phyloP scores from a whole-genome alignment of 2,888 invertebrate genomes.

The Drosophila kanekoi region DNA sequence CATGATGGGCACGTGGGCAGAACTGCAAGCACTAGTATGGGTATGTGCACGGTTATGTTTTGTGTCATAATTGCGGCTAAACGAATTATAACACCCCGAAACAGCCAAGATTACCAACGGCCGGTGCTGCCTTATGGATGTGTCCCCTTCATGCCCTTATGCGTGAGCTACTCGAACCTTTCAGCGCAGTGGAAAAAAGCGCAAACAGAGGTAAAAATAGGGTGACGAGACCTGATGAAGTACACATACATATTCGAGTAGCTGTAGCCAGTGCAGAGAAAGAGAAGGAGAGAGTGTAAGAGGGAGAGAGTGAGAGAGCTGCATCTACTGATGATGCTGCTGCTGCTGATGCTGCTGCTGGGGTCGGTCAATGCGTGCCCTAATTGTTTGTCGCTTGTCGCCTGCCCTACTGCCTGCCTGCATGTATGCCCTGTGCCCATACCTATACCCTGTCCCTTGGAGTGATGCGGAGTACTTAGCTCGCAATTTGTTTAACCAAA shows the following conservation, averaged over 20 bases:
- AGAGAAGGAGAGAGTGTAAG: neutral
- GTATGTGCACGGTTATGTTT: constrained; percentile 49
- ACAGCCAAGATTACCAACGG: constrained; percentile 43
- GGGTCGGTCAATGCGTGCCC: constrained; percentile 62
- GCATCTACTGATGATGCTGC: constrained; percentile 3
- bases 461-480: constrained; percentile 47
- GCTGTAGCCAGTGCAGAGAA: constrained; percentile 22
- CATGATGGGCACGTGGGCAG: constrained; percentile 66
- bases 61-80: constrained; percentile 82
- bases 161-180: constrained; percentile 70
- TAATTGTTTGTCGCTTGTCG: constrained; percentile 61
- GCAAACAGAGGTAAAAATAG: constrained; percentile 54
- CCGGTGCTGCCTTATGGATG: neutral
- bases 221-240: constrained; percentile 49
- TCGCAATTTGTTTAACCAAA: constrained; percentile 71
- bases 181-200: constrained; percentile 56
- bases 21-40: constrained; percentile 32
- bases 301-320: neutral
- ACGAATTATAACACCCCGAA: constrained; percentile 80
- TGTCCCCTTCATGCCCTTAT: constrained; percentile 26
- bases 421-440: neutral
- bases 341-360: constrained; percentile 14
- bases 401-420: constrained; percentile 1
- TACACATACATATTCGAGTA: constrained; percentile 9
- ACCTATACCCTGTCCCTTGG: neutral